Base-by-base conservation (phyloP, 1,140 invertebrate genomes). In the Bombus sibiricus region DNA sequence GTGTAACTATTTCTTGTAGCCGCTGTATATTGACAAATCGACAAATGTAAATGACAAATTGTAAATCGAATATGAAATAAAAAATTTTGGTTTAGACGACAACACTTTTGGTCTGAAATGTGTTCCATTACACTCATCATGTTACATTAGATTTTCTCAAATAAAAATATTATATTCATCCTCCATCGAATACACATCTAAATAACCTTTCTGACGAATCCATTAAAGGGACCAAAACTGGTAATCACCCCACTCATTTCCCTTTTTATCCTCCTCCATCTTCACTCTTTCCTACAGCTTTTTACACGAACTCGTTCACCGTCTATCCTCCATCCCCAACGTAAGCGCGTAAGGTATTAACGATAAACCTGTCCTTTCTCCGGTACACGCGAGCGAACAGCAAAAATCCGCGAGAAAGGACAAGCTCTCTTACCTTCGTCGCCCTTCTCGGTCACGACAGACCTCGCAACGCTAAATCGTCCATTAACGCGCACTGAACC, bases 401-500 rank as follows among this genome's bases (percentile, higher is more conserved):
- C 34, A 57, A 43, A 71, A 79, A 84, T 84, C 83, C 41, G 32
- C 53, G 57, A 22, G 34, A 73, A 76, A 76, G 13, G 43, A 74
- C 53, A 72, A 74, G 15, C 47, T 57, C 62, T 39, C 77, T 34
- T 41, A 10, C 39, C 22, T 34, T 34, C 41, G 12, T 22, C 64
- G 22, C 62, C 39, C 39, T 18, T 18, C 37, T 37, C 71, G 79
- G 79, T 53, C 59, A 64, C 47, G 47, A n/a, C 72, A 15, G 47
- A 43, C 37, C 79, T 37, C 79, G 68, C 53, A 22, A 84, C 83
- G 83, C 57, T 72, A 90, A 90, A 92, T 91, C 91, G 91, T 91
- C 91, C 92, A 92, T 92, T 90, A 92, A 92, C 86, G 84, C 71
- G 85, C 85, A 87, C n/a, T 25, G 64, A 79, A 83, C 62, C 81